Base-by-base conservation (phyloP, 1,140 invertebrate species). In the Drosophila novamexicana region DNA sequence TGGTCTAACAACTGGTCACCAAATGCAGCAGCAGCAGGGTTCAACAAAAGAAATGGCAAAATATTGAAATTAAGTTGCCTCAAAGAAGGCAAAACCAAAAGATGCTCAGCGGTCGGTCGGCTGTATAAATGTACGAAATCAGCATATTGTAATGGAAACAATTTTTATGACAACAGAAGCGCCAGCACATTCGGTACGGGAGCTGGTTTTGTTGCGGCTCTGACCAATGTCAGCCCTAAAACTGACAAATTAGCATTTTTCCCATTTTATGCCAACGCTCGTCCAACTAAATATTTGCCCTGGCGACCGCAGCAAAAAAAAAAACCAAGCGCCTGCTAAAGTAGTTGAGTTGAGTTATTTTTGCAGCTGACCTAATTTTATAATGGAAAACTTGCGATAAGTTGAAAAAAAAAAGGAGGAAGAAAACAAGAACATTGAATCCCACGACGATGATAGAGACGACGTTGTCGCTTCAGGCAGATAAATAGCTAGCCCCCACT, bases 201-300 rank as follows among this genome's bases (percentile, higher is more conserved):
- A 49, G 37, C 54, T 50, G 18, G 42, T 42, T 10, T 8, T 18
- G 56, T 16, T 32, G 37, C 57, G 8, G 12, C 2, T 12, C 34
- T 72, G 83, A 80, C 84, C 84, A 88, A 88, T 88, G 83, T 89
- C 84, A 89, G 84, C 65, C 71, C 81, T 89, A 89, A 89, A 89
- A 89, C 84, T 89, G 84, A 89, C 84, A 89, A 89, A 89, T 89
- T 89, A 90, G 85, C 84, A 89, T 89, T 89, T 89, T 89, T 89
- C 84, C 80, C 85, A 89, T 89, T 89, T 88, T 70, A 75, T 72
- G 65, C 71, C 59, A 88, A 59, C 79, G 56, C 64, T 56, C 45
- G 56, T 70, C 34, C 81, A 65, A 84, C 84, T 90, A 90, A 89
- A 89, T 89, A 89, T 89, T 89, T 89, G 80, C 63, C 64, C 66